phyloP scores from a whole-genome alignment of 1,140 invertebrate species.

The Lerema accius region DNA sequence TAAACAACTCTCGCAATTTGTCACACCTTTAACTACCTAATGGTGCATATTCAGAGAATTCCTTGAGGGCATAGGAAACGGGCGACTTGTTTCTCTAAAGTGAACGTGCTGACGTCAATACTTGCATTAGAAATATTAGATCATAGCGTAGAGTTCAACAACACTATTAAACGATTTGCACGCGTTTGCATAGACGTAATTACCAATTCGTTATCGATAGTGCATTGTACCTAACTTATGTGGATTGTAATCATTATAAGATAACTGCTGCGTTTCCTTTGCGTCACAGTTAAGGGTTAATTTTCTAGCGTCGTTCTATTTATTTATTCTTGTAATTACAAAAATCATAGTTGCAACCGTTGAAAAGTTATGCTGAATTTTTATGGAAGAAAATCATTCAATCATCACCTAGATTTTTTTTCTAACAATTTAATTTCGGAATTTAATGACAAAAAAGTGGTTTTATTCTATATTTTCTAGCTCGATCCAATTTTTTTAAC shows the following conservation, averaged over 20 bases:
- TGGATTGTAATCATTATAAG: constrained; percentile 31
- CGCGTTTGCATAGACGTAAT: constrained; percentile 36
- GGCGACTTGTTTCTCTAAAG: constrained; percentile 15
- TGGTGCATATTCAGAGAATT: too few relatives aligned
- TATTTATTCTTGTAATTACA: too few relatives aligned
- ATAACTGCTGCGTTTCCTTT: constrained; percentile 31
- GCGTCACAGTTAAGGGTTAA: constrained; percentile 20
- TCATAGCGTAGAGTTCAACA: constrained; percentile 43
- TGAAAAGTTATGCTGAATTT: too few relatives aligned
- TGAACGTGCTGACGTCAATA: constrained; percentile 35
- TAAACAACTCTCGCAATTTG: too few relatives aligned
- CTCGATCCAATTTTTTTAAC: too few relatives aligned
- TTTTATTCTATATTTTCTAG: too few relatives aligned
- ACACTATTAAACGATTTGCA: constrained; percentile 38
- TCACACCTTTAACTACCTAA: too few relatives aligned
- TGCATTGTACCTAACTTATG: constrained; percentile 37
- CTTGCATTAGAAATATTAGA: constrained; percentile 39
- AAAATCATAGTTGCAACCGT: too few relatives aligned
- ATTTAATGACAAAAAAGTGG: too few relatives aligned
- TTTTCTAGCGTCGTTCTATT: neutral
- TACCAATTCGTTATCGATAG: constrained; percentile 35
- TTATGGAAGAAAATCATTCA: too few relatives aligned
- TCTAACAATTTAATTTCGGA: too few relatives aligned
- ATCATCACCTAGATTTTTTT: too few relatives aligned
- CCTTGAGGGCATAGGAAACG: neutral